Percentiles rank a stretch among this genome's conserved stretches.
Evolutionary conservation across 1,140 invertebrate genomes (phyloP).

Genomic region (Coenobita brevimanus): DNA sequence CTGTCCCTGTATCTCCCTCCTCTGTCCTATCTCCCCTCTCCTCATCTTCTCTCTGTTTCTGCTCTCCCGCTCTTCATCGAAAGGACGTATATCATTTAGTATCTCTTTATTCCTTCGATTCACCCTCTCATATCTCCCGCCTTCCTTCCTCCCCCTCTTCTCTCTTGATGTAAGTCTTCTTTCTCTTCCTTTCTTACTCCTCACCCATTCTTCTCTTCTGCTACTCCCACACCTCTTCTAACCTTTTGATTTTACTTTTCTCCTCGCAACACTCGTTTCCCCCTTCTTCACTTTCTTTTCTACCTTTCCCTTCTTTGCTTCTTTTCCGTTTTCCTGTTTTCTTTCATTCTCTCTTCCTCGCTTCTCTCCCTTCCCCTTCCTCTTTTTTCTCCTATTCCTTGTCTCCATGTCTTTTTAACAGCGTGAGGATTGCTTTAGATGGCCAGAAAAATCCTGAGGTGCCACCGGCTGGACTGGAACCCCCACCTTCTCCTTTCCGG

Average conservation of each 20-base stretch:
- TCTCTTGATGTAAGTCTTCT: not conserved
- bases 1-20: not conserved
- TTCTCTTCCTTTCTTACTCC: not conserved
- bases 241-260: not conserved
- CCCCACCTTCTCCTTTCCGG: too few relatives aligned
- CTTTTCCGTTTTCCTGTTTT: not conserved
- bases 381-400: conserved; percentile 25
- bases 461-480: too few relatives aligned
- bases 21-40: conserved; percentile 1
- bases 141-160: not conserved
- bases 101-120: not conserved
- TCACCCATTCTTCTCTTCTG: not conserved
- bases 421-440: too few relatives aligned
- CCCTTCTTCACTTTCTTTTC: not conserved
- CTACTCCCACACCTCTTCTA: not conserved
- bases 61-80: too few relatives aligned
- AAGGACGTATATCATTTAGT: not conserved
- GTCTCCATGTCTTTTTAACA: conserved; percentile 6
- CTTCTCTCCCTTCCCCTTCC: not conserved
- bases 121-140: not conserved
- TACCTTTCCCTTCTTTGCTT: not conserved
- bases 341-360: not conserved
- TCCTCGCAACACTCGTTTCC: conserved; percentile 28
- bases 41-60: not conserved
- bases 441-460: too few relatives aligned